Conservation (phyloP, 1,140 invertebrate genomes). For the Stenopsyche tienmushanensis region DNA sequence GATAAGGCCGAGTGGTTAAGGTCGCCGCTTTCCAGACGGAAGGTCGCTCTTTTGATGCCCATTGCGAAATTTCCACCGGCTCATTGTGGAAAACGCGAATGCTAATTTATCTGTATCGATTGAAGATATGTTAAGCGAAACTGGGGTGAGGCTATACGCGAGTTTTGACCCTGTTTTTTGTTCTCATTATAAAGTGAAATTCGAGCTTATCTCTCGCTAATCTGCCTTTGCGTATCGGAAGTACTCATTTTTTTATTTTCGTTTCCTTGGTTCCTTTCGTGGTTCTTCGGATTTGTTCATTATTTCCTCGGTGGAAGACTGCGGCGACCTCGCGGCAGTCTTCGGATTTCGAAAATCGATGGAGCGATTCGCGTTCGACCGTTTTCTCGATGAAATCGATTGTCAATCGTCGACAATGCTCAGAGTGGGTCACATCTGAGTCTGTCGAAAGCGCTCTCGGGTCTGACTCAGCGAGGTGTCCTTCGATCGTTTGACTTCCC, state of each 20-base stretch:
- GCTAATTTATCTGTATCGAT: neutral
- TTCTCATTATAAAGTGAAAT: neutral
- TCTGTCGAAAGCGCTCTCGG: neutral
- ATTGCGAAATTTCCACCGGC: neutral
- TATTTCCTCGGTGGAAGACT: too few species aligned
- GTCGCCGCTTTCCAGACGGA: constrained; percentile 14
- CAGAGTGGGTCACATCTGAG: neutral
- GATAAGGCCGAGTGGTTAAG: constrained; percentile 16
- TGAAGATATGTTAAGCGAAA: neutral
- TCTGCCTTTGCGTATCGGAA: too few species aligned
- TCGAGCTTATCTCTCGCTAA: neutral
- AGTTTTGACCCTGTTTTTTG: neutral
- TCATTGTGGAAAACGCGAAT: constrained; percentile 1
- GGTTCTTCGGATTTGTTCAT: too few species aligned
- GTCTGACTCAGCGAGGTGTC: constrained; percentile 4
- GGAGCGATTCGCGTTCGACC: neutral
- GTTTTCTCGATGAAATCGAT: neutral
- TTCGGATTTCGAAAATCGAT: neutral
- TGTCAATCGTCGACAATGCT: neutral
- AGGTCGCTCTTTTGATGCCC: neutral
- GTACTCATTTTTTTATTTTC: too few species aligned
- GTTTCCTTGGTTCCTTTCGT: too few species aligned
- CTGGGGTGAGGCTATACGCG: neutral
- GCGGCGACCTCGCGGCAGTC: neutral
- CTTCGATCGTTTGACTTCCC: constrained; percentile 24